Evolutionary conservation across 2,797 vertebrate genomes (phyloP), one percentile per base, ranked within the genome.

Genomic region (Poeciliopsis presidionis): DNA sequence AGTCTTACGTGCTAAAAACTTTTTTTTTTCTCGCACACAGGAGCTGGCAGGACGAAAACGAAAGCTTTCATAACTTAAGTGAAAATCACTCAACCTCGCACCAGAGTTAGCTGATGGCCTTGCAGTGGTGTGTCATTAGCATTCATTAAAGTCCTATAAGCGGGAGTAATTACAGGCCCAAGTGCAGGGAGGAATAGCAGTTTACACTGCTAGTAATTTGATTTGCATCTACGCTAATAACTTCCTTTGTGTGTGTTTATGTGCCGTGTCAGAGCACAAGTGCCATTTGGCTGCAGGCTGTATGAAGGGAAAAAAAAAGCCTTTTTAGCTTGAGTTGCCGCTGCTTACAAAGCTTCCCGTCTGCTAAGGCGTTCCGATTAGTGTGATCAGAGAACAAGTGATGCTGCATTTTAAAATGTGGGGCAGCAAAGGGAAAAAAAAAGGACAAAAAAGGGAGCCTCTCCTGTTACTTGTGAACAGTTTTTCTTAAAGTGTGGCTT

Each of bases 181-280:
- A 95, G 94, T 94, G 95, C 95, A 95, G 91, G 90, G 90, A 96
- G 93, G 92, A 96, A 96, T 94, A 93, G 92, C 94, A 95, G 94
- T 96, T 96, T 95, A 96, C 95, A 96, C 93, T 95, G 95, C 93
- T 93, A 94, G 93, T 95, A 95, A 96, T 95, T 95, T 95, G 96
- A 96, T 96, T 96, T 96, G 94, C 96, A 96, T 96, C 96, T 96
- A 96, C 94, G 95, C 95, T 96, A 96, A 96, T 96, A 95, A 96
- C 92, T 95, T 96, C 96, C 93, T 96, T 96, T 96, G 95, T 96
- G 94, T 80, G 89, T 96, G 95, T 96, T 95, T 96, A 96, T 96
- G 94, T 93, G 95, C 95, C 95, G 95, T 96, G 95, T 95, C 95
- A 95, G 94, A 96, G 96, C 94, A 96, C 95, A 95, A 96, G 95